Evolutionary conservation across 2,113 vertebrate species (phyloP), one percentile per base, ranked within the genome.

Genomic region (Malurus cyaneus): DNA sequence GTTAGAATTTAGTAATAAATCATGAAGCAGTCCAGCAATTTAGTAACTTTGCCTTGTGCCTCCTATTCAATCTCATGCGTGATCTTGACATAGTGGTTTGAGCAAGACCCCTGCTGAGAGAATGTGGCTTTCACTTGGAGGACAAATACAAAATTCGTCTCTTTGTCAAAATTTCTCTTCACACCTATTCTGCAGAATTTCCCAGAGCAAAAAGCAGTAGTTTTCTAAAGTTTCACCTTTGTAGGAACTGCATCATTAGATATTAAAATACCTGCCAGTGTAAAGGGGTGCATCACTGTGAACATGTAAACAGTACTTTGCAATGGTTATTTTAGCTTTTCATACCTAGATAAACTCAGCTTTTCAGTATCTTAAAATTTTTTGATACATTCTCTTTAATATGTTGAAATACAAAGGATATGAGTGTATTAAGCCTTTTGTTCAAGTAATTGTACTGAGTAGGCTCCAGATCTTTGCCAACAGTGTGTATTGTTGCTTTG

Each of bases 1-100:
- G 44, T 52, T n/a, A 73, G 71, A 76, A 62, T 65, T 85, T 32
- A 67, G 28, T n/a, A 86, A 73, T 92, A 92, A 96, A 89, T 80
- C 64, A 42, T 59, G 34, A 60, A 56, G n/a, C 59, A 73, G 36
- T 18, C 29, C 34, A 70, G 16, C 47, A 81, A 19, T 59, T 83
- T 34, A 39, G 52, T 74, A 64, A 18, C 39, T 83, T 54, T 71
- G 32, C 31, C 31, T 80, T 66, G 32, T 87, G 49, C 42, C 49
- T 91, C 36, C 77, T 71, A 18, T 66, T 74, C 56, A n/a, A 16
- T 80, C 52, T 80, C 26, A 15, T 4, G 18, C 64, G 60, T 41
- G 20, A 36, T 91, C 80, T 94, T 52, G 39, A 19, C 57, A 18
- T 49, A 5, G 1, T 44, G 67, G 32, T 81, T 93, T 4, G 6